Conservation (phyloP, 2,113 vertebrate species). For the Montifringilla adamsi region DNA sequence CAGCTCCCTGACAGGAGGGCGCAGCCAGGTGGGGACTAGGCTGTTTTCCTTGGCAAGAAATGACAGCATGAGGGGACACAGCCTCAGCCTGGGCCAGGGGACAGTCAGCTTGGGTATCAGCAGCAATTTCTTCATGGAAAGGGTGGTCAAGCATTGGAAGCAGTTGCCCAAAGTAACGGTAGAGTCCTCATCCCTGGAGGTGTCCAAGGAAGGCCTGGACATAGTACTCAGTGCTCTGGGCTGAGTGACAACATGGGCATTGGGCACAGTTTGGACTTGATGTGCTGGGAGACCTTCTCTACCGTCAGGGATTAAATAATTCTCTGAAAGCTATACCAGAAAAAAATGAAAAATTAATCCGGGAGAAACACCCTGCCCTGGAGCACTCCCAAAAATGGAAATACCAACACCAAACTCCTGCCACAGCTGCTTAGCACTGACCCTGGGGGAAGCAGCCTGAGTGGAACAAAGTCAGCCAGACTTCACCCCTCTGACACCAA, state of each 20-base stretch:
- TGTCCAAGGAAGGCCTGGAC: rapidly evolving
- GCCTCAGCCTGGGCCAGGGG: not conserved
- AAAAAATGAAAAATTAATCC: not conserved
- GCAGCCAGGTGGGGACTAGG: not conserved
- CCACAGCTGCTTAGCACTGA: not conserved
- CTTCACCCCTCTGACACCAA: not conserved
- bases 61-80: not conserved
- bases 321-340: not conserved
- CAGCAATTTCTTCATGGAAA: not conserved
- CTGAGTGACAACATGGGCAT: not conserved
- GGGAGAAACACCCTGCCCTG: not conserved
- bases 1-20: not conserved
- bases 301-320: not conserved
- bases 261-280: rapidly evolving
- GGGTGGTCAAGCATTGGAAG: not conserved
- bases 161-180: not conserved
- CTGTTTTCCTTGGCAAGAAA: not conserved
- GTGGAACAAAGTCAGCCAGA: not conserved
- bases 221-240: not conserved
- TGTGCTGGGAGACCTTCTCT: not conserved
- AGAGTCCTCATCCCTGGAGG: not conserved
- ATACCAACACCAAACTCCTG: not conserved
- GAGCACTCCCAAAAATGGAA: not conserved
- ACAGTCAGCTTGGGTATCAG: not conserved
- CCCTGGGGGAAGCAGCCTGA: not conserved